These are phyloP conservation scores for Copidosoma aretas DNA, from an alignment of 2,888 invertebrate genomes.

Conservation along the genomic window DNA sequence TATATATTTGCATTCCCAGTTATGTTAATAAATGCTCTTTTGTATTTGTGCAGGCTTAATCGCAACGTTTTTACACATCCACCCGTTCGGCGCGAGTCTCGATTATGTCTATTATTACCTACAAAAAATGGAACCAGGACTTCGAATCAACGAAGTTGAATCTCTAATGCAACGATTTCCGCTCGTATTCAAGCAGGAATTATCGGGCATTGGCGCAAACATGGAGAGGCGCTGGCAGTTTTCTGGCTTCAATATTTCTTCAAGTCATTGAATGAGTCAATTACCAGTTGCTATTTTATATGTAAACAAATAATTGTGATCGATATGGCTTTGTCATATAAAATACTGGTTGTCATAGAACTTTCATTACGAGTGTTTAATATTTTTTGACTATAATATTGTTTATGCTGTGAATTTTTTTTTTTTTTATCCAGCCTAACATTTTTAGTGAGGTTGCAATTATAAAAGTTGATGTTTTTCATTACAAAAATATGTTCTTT, in stretches of 20 bases:
- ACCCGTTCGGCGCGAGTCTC: slow-evolving; percentile 89
- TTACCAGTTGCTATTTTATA: background rate
- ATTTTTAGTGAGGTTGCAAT: slow-evolving; percentile 18
- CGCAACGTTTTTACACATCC: slow-evolving; percentile 89
- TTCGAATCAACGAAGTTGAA: slow-evolving; percentile 79
- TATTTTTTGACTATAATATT: slow-evolving; percentile 17
- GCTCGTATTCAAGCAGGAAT: slow-evolving; percentile 79
- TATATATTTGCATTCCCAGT: background rate
- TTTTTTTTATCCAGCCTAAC: slow-evolving; percentile 15
- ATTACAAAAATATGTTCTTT: slow-evolving; percentile 18
- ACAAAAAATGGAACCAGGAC: slow-evolving; percentile 76
- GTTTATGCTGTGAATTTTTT: slow-evolving; percentile 26
- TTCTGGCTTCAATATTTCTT: slow-evolving; percentile 69
- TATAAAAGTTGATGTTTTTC: slow-evolving; percentile 21
- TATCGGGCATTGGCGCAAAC: slow-evolving; percentile 83
- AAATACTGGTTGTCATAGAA: slow-evolving; percentile 27
- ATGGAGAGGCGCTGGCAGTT: slow-evolving; percentile 89
- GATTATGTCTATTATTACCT: slow-evolving; percentile 92
- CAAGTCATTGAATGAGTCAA: slow-evolving; percentile 48
- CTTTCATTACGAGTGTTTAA: slow-evolving; percentile 19
- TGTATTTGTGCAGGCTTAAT: slow-evolving; percentile 68
- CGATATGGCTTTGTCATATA: slow-evolving; percentile 35
- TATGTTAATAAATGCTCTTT: slow-evolving; percentile 1
- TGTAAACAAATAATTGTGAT: slow-evolving; percentile 31
- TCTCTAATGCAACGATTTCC: slow-evolving; percentile 78